phyloP scores from a whole-genome alignment of 2,888 invertebrate species.

The Drosophila algonquin region DNA sequence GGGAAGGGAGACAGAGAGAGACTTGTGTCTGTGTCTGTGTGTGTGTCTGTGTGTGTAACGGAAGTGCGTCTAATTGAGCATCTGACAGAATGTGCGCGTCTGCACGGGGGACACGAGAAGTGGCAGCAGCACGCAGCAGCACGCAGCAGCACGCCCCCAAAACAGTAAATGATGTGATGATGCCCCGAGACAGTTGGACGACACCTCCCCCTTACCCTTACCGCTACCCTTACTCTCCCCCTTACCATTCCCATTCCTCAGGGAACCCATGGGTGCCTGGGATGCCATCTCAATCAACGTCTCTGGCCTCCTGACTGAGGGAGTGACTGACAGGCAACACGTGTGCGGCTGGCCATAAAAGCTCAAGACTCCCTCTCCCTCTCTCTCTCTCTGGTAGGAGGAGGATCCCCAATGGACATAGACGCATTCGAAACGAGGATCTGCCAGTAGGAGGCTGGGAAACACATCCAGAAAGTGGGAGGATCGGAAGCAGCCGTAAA shows the following conservation, averaged over 20 bases:
- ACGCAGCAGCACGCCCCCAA: slow-evolving; percentile 15
- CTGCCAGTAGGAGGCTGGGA: neutral
- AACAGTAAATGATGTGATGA: neutral
- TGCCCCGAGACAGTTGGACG: slow-evolving; percentile 16
- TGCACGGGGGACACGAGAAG: slow-evolving; percentile 37
- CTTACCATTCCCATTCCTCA: neutral
- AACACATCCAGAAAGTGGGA: neutral
- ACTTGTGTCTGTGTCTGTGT: neutral
- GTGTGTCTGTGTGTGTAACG: slow-evolving; percentile 41
- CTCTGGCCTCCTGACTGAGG: slow-evolving; percentile 3
- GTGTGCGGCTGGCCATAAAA: slow-evolving; percentile 35
- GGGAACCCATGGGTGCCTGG: neutral
- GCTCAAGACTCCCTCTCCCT: neutral
- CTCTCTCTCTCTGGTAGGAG: neutral
- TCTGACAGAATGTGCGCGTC: slow-evolving; percentile 68
- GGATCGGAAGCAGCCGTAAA: neutral
- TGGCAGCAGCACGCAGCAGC: slow-evolving; percentile 22
- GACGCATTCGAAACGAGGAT: neutral
- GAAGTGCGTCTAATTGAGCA: slow-evolving; percentile 78
- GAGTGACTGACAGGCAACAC: slow-evolving; percentile 55
- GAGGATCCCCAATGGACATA: neutral
- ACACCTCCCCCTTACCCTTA: neutral
- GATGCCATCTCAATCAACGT: slow-evolving; percentile 49
- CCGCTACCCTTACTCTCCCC: too few relatives aligned
- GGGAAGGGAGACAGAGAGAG: neutral